phyloP scores from a whole-genome alignment of 2,888 invertebrate species.

The Dasypogon diadema region DNA sequence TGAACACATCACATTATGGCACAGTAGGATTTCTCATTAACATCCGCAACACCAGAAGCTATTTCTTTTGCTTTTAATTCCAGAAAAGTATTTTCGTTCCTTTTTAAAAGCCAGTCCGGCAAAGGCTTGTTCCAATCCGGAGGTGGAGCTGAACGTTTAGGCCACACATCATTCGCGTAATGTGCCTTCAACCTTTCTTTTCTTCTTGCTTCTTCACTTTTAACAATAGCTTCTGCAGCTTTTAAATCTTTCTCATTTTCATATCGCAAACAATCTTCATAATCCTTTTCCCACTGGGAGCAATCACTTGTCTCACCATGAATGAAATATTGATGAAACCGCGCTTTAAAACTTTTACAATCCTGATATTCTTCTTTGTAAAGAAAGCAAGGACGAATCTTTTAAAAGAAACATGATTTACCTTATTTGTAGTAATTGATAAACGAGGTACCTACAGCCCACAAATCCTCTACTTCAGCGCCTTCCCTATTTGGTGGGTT shows the following conservation, averaged over 20 bases:
- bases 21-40: not conserved
- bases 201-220: slow-evolving; percentile 78
- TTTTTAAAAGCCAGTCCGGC: slow-evolving; percentile 80
- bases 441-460: slow-evolving; percentile 61
- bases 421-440: not conserved
- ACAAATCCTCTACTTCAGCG: slow-evolving; percentile 58
- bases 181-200: slow-evolving; percentile 75
- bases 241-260: slow-evolving; percentile 72
- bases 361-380: slow-evolving; percentile 87
- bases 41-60: too few species aligned
- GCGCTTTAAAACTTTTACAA: slow-evolving; percentile 78
- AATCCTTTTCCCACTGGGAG: slow-evolving; percentile 82
- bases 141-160: slow-evolving; percentile 80
- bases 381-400: slow-evolving; percentile 84
- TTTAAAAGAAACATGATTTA: slow-evolving; percentile 23
- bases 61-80: slow-evolving; percentile 75
- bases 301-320: slow-evolving; percentile 81
- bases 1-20: not conserved
- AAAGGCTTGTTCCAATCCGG: slow-evolving; percentile 84
- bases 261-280: slow-evolving; percentile 80
- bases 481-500: not conserved
- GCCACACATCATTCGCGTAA: slow-evolving; percentile 83
- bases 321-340: slow-evolving; percentile 90
- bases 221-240: slow-evolving; percentile 76
- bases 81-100: slow-evolving; percentile 77